A percentile compares a stretch with the other conserved stretches of the same genome.
These are phyloP conservation scores for Macrocentrus cingulum DNA, from an alignment of 1,140 invertebrate species.

Conservation along the genomic window DNA sequence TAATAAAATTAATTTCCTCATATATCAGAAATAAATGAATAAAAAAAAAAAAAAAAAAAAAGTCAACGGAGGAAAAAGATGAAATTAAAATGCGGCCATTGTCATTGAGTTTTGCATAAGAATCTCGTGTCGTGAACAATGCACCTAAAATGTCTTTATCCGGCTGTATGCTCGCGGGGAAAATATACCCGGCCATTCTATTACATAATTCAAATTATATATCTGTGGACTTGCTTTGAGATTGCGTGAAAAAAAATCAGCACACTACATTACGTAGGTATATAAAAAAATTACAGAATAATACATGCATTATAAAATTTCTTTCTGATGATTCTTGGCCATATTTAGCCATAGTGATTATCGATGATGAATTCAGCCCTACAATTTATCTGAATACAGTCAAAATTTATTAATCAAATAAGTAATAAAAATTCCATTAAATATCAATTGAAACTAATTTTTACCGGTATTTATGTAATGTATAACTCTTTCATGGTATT, in stretches of 20 bases:
- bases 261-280: background rate
- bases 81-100: conserved; percentile 35
- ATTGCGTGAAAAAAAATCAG: conserved; percentile 30
- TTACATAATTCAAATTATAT: conserved; percentile 43
- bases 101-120: conserved; percentile 51
- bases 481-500: no score
- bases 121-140: conserved; percentile 45
- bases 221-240: conserved; percentile 32
- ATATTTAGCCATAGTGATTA: no score
- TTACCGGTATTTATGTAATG: no score
- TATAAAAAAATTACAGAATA: no score
- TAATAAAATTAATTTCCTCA: conserved; percentile 17
- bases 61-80: background rate
- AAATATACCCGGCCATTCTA: conserved; percentile 33
- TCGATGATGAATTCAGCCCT: no score
- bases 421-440: no score
- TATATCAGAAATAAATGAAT: conserved; percentile 27
- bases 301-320: no score
- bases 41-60: background rate
- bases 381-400: no score
- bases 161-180: conserved; percentile 33
- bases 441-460: no score
- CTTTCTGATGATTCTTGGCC: no score
- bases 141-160: conserved; percentile 32
- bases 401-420: no score